Evolutionary conservation across 1,140 invertebrate species (phyloP).

Genomic region (Lasioglossum baleicum): DNA sequence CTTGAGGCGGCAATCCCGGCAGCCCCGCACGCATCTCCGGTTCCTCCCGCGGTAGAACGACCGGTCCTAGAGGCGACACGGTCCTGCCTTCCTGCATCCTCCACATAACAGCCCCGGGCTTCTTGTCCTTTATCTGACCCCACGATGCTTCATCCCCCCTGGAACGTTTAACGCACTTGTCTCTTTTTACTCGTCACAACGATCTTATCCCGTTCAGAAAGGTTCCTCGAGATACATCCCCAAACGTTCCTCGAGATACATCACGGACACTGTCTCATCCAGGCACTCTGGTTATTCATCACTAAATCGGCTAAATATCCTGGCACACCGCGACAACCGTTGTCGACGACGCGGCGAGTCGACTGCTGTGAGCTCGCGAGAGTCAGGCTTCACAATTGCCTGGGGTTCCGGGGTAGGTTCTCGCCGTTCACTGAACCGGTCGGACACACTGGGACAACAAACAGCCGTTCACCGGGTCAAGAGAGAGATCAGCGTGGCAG

Average conservation of each 20-base stretch:
- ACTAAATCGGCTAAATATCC: too few species aligned
- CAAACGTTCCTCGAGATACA: background rate
- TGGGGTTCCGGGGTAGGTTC: too few species aligned
- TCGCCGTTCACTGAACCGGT: constrained; percentile 12
- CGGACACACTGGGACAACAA: background rate
- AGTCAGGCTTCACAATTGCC: too few species aligned
- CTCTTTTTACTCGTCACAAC: too few species aligned
- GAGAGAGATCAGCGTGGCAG: constrained; percentile 50
- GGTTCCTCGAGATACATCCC: background rate
- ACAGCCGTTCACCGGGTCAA: background rate
- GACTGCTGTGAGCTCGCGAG: background rate
- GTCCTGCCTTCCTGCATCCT: constrained; percentile 76
- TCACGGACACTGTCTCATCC: constrained; percentile 25
- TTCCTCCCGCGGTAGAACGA: constrained; percentile 69
- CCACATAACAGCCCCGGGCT: constrained; percentile 64
- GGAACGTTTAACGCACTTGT: too few species aligned
- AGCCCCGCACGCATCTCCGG: constrained; percentile 60
- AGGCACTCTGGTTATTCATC: constrained; percentile 23
- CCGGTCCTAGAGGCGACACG: constrained; percentile 73
- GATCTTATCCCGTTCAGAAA: background rate
- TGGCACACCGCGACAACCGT: too few species aligned
- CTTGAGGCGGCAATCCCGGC: constrained; percentile 57
- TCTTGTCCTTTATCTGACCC: constrained; percentile 49
- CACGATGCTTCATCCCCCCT: constrained; percentile 35
- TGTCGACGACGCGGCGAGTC: background rate